Evolutionary conservation across 2,888 invertebrate genomes (phyloP).

Genomic region (Cryptus viduatorius): DNA sequence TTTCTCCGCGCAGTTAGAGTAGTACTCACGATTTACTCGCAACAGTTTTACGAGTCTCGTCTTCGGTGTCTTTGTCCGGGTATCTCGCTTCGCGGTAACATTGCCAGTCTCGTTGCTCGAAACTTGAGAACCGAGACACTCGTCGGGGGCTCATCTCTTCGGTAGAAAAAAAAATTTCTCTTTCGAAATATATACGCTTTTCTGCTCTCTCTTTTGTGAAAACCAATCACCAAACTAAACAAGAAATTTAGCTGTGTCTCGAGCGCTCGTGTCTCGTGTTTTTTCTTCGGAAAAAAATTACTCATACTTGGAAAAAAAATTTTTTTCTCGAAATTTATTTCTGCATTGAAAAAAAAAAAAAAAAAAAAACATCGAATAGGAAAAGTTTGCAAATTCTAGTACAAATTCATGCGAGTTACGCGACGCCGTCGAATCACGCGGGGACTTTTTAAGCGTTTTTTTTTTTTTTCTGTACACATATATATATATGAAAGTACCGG

Average conservation of each 20-base stretch:
- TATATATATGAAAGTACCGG: constrained; percentile 13
- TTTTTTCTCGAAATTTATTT: background rate
- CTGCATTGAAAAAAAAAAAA: constrained; percentile 5
- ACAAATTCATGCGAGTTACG: constrained; percentile 5
- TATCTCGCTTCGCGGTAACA: background rate
- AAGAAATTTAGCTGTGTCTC: background rate
- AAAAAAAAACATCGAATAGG: constrained; percentile 35
- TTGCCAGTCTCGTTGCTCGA: background rate
- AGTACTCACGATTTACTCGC: constrained; percentile 41
- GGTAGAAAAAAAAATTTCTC: background rate
- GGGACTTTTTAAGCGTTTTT: background rate
- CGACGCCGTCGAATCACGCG: background rate
- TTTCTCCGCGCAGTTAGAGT: constrained; percentile 36
- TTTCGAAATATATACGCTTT: background rate
- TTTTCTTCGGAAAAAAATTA: background rate
- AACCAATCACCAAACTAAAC: background rate
- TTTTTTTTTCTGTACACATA: background rate
- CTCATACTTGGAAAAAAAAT: background rate
- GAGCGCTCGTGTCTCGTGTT: too few species aligned
- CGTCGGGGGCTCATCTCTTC: background rate
- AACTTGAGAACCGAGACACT: constrained; percentile 3
- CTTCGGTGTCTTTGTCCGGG: background rate
- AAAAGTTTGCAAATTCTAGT: constrained; percentile 36
- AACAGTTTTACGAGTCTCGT: constrained; percentile 54
- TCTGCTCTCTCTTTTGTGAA: background rate